These are phyloP conservation scores for Gopherus evgoodei DNA, from an alignment of 2,113 vertebrate species.

Conservation along the genomic window DNA sequence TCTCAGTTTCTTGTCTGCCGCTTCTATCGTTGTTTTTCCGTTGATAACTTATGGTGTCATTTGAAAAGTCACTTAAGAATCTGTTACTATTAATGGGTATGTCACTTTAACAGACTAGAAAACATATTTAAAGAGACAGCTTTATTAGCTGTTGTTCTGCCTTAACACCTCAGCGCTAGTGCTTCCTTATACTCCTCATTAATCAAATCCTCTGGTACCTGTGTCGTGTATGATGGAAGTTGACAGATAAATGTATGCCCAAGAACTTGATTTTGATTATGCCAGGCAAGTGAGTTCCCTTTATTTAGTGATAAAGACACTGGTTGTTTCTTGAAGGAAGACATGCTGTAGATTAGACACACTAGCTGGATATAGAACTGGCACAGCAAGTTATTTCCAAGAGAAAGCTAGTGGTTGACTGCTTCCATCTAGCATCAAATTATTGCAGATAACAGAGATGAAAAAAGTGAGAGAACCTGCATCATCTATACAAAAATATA, in stretches of 20 bases:
- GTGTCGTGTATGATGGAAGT: neutral
- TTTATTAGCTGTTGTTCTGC: conserved; percentile 10
- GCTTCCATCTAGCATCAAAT: neutral
- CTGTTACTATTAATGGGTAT: neutral
- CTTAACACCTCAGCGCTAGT: neutral
- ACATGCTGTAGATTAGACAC: accelerated
- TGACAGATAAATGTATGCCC: neutral
- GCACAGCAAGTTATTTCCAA: neutral
- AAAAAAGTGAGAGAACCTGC: neutral
- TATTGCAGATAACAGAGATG: neutral
- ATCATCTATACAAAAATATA: neutral
- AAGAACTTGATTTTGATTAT: conserved; percentile 12
- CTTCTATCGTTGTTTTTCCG: neutral
- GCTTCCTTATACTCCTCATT: neutral
- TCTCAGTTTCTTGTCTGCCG: neutral
- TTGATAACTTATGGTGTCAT: neutral
- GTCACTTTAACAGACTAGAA: neutral
- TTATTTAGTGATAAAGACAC: neutral
- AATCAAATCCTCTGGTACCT: neutral
- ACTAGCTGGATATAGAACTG: neutral
- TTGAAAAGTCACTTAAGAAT: conserved; percentile 18
- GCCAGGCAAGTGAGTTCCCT: neutral
- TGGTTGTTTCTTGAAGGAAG: neutral
- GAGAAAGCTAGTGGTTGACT: neutral
- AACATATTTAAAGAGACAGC: neutral